A percentile compares a stretch with the other conserved stretches of the same genome.
phyloP scores from a whole-genome alignment of 2,797 vertebrate genomes.

The Spinus pinus region DNA sequence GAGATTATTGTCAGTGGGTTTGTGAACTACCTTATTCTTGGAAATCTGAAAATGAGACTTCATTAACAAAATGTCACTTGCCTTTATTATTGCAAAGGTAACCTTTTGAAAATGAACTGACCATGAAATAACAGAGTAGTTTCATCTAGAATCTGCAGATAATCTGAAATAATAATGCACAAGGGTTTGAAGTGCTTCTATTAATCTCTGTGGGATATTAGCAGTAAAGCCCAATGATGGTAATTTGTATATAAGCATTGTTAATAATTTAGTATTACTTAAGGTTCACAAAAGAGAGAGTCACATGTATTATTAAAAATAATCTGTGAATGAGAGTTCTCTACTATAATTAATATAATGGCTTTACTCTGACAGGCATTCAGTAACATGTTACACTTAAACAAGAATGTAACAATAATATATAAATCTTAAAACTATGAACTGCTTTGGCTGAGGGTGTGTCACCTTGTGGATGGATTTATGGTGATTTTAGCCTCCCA shows the following conservation, averaged over 20 bases:
- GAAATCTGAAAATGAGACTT: not conserved
- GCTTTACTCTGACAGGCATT: not conserved
- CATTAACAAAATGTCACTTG: slow-evolving; percentile 38
- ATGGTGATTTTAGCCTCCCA: not conserved
- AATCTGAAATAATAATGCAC: slow-evolving; percentile 1
- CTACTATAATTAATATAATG: not conserved
- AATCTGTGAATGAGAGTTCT: not conserved
- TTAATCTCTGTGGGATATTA: slow-evolving; percentile 11
- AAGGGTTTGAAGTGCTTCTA: not conserved
- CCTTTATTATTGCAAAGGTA: not conserved
- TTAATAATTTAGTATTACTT: slow-evolving; percentile 36
- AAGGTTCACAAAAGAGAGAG: not conserved
- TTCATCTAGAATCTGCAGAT: slow-evolving; percentile 4
- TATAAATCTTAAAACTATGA: not conserved
- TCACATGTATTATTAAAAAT: not conserved
- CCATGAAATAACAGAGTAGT: not conserved
- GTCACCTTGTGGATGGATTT: not conserved
- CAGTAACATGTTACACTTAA: not conserved
- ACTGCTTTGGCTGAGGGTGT: not conserved
- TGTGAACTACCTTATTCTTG: not conserved
- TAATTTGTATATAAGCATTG: not conserved
- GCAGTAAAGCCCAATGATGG: not conserved
- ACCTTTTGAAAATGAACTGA: slow-evolving; percentile 32
- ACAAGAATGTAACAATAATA: not conserved
- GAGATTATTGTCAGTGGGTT: not conserved